These are phyloP conservation scores for Drosophila nebulosa DNA, from an alignment of 1,140 invertebrate species.

Conservation along the genomic window DNA sequence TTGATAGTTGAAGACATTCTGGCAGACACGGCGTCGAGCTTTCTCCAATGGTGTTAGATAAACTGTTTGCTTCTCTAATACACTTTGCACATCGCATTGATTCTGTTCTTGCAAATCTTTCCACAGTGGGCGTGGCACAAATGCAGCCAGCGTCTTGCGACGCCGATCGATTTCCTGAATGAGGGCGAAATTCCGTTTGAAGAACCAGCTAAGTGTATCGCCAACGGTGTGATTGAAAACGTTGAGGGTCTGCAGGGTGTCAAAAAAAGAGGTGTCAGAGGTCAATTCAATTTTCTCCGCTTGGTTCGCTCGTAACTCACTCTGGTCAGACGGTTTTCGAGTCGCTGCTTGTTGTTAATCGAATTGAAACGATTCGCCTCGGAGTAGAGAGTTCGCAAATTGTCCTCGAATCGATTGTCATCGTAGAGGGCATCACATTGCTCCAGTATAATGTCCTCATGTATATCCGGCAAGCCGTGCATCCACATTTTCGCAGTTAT, in stretches of 20 bases:
- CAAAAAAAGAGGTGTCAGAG: too few species aligned
- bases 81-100: constrained; percentile 63
- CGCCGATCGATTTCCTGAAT: neutral
- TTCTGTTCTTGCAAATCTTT: constrained; percentile 32
- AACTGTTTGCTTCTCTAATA: constrained; percentile 15
- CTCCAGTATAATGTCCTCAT: neutral
- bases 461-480: neutral
- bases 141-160: neutral
- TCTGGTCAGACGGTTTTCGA: neutral
- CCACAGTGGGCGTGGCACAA: constrained; percentile 42
- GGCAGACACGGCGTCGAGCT: constrained; percentile 17
- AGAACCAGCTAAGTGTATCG: constrained; percentile 11
- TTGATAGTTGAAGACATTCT: constrained; percentile 42
- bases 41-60: constrained; percentile 30
- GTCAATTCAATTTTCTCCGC: too few species aligned
- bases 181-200: constrained; percentile 10
- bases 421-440: constrained; percentile 36
- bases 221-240: constrained; percentile 41
- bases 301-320: too few species aligned
- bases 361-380: constrained; percentile 4
- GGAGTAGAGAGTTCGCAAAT: constrained; percentile 6
- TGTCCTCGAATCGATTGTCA: constrained; percentile 41
- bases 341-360: neutral
- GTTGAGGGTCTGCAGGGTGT: constrained; percentile 3
- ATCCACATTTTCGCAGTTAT: neutral